Percentiles rank a stretch among this genome's conserved stretches.
Conservation (phyloP, 2,113 vertebrate species). For the Pipra filicauda region DNA sequence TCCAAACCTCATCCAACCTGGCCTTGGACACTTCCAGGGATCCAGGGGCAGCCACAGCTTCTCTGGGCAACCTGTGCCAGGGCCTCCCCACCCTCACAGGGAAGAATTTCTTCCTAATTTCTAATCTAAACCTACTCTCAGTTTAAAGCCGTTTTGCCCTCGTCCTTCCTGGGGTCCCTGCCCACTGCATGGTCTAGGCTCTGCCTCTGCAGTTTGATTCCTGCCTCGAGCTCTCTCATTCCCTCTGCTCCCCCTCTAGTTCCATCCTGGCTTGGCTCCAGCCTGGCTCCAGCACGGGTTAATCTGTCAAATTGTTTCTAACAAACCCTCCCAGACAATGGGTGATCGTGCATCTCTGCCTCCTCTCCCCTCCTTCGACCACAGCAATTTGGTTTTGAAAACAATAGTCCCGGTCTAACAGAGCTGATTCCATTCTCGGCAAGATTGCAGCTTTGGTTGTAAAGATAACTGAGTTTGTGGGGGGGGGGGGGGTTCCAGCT, state of each 20-base stretch:
- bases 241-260: neutral
- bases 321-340: neutral
- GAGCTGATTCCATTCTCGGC: neutral
- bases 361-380: neutral
- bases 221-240: fast-evolving
- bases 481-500: neutral
- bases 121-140: neutral
- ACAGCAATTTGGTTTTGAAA: neutral
- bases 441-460: slow-evolving; percentile 30
- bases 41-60: neutral
- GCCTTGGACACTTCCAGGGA: neutral
- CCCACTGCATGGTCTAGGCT: fast-evolving
- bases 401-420: slow-evolving; percentile 6
- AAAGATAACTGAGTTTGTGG: slow-evolving; percentile 18
- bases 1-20: neutral
- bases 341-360: neutral
- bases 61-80: neutral
- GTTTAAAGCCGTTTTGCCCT: neutral
- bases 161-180: neutral
- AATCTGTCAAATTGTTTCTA: slow-evolving; percentile 20
- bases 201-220: neutral
- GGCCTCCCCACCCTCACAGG: neutral
- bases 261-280: neutral
- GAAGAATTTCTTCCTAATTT: neutral
- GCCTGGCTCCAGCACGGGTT: neutral